These are phyloP conservation scores for Onchidella celtica DNA, from an alignment of 2,888 invertebrate species.

Conservation along the genomic window DNA sequence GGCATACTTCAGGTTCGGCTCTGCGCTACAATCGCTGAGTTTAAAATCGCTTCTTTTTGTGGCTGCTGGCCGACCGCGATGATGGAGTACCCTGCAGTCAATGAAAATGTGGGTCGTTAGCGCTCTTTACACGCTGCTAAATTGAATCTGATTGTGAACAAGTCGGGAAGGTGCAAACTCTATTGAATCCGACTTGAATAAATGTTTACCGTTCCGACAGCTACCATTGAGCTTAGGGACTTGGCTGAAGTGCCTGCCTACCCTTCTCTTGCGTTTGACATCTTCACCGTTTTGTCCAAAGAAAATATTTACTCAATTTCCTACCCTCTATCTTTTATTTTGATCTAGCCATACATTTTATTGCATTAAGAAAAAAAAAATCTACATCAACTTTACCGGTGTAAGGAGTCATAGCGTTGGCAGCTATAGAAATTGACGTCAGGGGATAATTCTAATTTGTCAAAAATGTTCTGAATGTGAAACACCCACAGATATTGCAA, in stretches of 20 bases:
- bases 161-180: constrained; percentile 52
- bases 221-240: neutral
- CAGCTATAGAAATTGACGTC: too few relatives aligned
- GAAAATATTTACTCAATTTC: too few relatives aligned
- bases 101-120: constrained; percentile 34
- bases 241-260: constrained; percentile 1
- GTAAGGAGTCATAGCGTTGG: too few relatives aligned
- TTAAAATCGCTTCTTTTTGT: neutral
- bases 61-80: neutral
- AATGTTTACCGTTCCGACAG: constrained; percentile 47
- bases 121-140: constrained; percentile 34
- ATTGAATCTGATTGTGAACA: constrained; percentile 51
- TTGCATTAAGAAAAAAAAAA: too few relatives aligned
- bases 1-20: neutral
- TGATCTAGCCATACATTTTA: too few relatives aligned
- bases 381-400: too few relatives aligned
- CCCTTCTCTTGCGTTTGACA: neutral
- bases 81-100: constrained; percentile 10
- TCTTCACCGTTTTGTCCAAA: constrained; percentile 10
- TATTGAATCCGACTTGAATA: constrained; percentile 50
- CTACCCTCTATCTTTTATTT: too few relatives aligned
- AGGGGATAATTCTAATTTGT: too few relatives aligned
- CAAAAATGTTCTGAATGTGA: too few relatives aligned
- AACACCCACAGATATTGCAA: too few relatives aligned
- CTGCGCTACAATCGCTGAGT: constrained; percentile 7